These are phyloP conservation scores for Xanthia icteritia DNA, from an alignment of 2,888 invertebrate genomes.

Conservation along the genomic window DNA sequence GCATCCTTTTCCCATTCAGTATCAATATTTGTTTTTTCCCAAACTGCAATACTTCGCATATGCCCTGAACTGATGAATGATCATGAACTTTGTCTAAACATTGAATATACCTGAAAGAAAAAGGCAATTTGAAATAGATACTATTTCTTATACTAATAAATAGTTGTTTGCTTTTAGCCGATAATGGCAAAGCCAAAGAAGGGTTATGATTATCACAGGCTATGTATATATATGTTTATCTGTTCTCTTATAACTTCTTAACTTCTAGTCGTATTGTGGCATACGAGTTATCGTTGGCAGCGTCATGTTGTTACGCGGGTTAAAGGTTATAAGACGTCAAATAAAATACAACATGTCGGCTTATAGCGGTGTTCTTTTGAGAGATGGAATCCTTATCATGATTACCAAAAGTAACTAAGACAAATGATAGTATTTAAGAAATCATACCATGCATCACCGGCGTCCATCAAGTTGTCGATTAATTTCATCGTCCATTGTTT, in stretches of 20 bases:
- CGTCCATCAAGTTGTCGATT: conserved; percentile 90
- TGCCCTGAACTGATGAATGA: conserved; percentile 86
- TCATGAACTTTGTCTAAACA: conserved; percentile 86
- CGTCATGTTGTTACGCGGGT: not conserved
- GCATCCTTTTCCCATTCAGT: conserved; percentile 85
- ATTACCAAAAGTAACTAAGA: not conserved
- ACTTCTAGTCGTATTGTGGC: not conserved
- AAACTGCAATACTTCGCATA: conserved; percentile 87
- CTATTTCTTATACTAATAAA: not conserved
- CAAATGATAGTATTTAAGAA: not conserved
- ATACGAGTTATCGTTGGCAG: not conserved
- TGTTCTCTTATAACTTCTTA: not conserved
- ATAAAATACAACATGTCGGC: not conserved
- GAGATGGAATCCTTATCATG: not conserved
- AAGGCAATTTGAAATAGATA: not conserved
- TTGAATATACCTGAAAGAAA: conserved; percentile 80
- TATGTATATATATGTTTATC: not conserved
- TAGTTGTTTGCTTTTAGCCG: not conserved
- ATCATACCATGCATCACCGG: conserved; percentile 88
- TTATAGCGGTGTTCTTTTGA: not conserved
- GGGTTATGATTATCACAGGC: conserved; percentile 1
- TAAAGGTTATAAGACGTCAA: not conserved
- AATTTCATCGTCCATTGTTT: conserved; percentile 91
- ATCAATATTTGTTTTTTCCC: conserved; percentile 84
- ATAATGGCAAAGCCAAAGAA: not conserved